Evolutionary conservation across 2,888 invertebrate genomes (phyloP), one percentile per base, ranked within the genome.

Genomic region (Hylaea fasciaria): DNA sequence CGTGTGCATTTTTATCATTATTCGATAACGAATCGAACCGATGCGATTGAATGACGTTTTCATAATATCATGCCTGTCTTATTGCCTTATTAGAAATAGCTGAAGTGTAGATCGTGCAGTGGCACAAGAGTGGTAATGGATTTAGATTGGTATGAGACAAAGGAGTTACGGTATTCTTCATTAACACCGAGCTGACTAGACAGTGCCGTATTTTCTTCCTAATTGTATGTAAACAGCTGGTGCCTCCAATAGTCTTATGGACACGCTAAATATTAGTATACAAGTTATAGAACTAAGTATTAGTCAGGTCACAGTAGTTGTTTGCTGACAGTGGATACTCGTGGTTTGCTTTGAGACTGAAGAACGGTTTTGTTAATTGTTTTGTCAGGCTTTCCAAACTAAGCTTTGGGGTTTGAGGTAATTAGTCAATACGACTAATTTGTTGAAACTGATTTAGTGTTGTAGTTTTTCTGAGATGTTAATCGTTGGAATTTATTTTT

Each of bases 181-280:
- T 69, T 69, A 69, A 43, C 66, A 64, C 62, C 5, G 35, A 44
- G 47, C 40, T 60, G 63, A 65, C n/a, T n/a, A n/a, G 55, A 66
- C 65, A 58, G 50, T 44, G 41, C 53, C 17, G 52, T 32, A 32
- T 57, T 54, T 17, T 2, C 35, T 35, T 53, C 41, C 39, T 64
- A 64, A 59, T 64, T 61, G 56, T 54, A 45, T 50, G 59, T 61
- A 57, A 66, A 66, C 48, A 37, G 41, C 28, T 29, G 29, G 14
- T 37, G 22, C 37, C 50, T 57, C 59, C 47, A 50, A 28, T 48
- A 55, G 56, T 59, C 54, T 51, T 52, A 55, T 46, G 57, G 22
- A 45, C 43, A 48, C 48, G 57, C 49, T 68, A 66, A 67, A 65
- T 70, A 66, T 70, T 70, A 63, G 63, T n/a, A n/a, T n/a, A 53